Base-by-base conservation (phyloP, 2,888 invertebrate genomes). In the Agrochola circellaris region DNA sequence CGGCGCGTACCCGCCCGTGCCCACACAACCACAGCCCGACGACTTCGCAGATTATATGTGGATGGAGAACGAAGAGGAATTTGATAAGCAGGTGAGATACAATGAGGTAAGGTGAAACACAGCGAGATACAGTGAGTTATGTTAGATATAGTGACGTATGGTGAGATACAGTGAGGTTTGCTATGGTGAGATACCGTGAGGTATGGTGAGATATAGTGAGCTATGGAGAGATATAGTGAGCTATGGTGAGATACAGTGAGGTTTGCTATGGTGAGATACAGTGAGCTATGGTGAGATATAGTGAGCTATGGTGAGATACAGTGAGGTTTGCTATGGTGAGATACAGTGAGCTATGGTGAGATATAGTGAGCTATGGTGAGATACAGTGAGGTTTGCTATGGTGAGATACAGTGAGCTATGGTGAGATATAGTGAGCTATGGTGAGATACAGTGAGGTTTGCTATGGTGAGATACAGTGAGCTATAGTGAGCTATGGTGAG, bases 1-100 rank as follows among this genome's bases (percentile, higher is more conserved):
- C 0, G 92, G 90, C 1, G 89, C 90, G 15, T 94, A 89, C 88
- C 93, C 92, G 30, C 89, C 93, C 0, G 96, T 84, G 88, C 83
- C 86, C 0, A 96, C 91, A 77, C 94, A 89, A 4, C 94, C 97
- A 4, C 95, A 96, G 9, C 97, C 97, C 68, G 97, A 97, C 76
- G 99, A 99, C 94, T 99, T 99, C 93, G 98, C 98, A 0, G 99
- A 99, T 91, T 99, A 99, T 92, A 97, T 99, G 97, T 99, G 99
- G 99, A 99, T 99, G 99, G 99, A 99, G 92, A 98, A 99, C 90
- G 98, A 99, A 91, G 99, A 99, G 90, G 99, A 99, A 91, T 99
- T 99, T 92, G 99, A 99, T 91, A 98, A 98, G 94, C 98, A 98
- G 97, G 99, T 98, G 93, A 88, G 54, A 42, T 17, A 42, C 51